phyloP scores from a whole-genome alignment of 53 echinoderm and acorn worm species.

The Hippasteria phrygiana region DNA sequence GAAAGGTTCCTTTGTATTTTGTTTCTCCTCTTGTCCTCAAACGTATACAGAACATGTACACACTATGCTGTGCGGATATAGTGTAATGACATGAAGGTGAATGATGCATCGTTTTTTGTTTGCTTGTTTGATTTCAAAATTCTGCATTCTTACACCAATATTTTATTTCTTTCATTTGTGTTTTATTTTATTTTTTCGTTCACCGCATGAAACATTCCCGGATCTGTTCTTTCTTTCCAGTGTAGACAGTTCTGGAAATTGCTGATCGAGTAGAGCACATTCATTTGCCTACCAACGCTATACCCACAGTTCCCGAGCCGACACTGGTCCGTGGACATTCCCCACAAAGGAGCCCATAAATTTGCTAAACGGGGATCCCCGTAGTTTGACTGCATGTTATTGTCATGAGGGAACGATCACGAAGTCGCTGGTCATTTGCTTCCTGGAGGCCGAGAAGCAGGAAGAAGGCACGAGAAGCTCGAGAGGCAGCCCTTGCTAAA shows the following conservation, averaged over 20 bases:
- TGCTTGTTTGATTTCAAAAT: no score
- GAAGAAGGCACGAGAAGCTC: slow-evolving; percentile 59
- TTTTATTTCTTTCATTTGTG: slow-evolving; percentile 15
- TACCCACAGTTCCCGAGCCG: background rate
- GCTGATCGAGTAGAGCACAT: background rate
- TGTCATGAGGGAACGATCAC: slow-evolving; percentile 59
- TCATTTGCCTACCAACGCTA: background rate
- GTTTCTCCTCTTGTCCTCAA: no score
- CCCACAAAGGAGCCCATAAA: background rate
- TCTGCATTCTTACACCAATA: background rate
- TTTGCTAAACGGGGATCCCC: background rate
- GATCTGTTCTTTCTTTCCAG: slow-evolving; percentile 52
- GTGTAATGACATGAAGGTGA: no score
- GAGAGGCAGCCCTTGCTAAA: slow-evolving; percentile 41
- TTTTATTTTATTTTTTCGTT: background rate
- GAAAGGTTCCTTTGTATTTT: no score
- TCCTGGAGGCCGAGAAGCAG: slow-evolving; percentile 58
- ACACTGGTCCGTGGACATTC: background rate
- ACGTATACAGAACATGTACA: no score
- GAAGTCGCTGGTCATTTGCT: slow-evolving; percentile 65
- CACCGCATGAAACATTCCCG: slow-evolving; percentile 47
- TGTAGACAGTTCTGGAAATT: background rate
- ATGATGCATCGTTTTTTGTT: no score
- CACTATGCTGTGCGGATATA: no score
- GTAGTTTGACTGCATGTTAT: slow-evolving; percentile 43